phyloP scores from a whole-genome alignment of 2,797 vertebrate species.

The Huso huso region DNA sequence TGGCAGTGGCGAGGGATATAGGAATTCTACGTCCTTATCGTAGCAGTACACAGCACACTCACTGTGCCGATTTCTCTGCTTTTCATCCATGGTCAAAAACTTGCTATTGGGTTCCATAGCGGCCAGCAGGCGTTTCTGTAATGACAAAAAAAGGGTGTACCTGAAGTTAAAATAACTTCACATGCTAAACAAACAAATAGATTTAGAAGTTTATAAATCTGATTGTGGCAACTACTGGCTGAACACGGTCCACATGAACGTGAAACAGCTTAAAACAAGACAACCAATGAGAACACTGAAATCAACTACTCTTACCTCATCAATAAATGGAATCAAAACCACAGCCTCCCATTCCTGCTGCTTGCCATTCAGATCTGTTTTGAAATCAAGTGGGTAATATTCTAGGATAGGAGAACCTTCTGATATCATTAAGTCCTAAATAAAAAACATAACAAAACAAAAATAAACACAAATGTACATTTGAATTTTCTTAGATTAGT shows the following conservation, averaged over 20 bases:
- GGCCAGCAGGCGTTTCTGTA: constrained; percentile 75
- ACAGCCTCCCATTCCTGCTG: constrained; percentile 99
- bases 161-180: too few species aligned
- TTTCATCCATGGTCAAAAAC: constrained; percentile 70
- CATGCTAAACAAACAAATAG: too few species aligned
- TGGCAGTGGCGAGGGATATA: constrained; percentile 66
- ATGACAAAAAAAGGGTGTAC: too few species aligned
- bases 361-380: constrained; percentile 95
- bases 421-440: constrained; percentile 84
- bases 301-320: constrained; percentile 66
- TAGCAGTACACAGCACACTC: constrained; percentile 75
- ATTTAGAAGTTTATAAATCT: too few species aligned
- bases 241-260: too few species aligned
- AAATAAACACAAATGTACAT: neutral
- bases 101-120: constrained; percentile 81
- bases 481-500: too few species aligned
- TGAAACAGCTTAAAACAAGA: too few species aligned
- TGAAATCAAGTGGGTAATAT: constrained; percentile 92
- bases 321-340: constrained; percentile 93
- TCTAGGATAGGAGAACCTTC: constrained; percentile 82
- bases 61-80: constrained; percentile 78
- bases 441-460: constrained; percentile 22
- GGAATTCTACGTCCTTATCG: constrained; percentile 60
- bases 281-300: too few species aligned
- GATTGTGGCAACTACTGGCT: too few species aligned